Evolutionary conservation across 64 coral and sea anemone genomes (phyloP).

Genomic region (Dendronephthya gigantea): DNA sequence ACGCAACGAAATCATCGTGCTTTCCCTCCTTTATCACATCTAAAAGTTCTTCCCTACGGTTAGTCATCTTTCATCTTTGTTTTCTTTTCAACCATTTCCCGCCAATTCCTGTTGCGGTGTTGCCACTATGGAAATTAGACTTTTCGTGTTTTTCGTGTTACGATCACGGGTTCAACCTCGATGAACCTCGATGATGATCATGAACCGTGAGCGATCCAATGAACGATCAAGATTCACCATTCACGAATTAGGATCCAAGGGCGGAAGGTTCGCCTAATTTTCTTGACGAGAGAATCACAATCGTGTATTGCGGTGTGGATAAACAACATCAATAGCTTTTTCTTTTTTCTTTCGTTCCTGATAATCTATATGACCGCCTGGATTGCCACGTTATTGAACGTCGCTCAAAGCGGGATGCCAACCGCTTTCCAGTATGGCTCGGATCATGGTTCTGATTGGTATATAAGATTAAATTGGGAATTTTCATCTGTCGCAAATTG

Average conservation of each 20-base stretch:
- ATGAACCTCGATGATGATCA: no score
- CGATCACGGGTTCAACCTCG: neutral
- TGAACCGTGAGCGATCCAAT: no score
- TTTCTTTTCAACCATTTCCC: neutral
- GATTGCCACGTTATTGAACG: constrained; percentile 6
- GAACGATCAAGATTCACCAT: no score
- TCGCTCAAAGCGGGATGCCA: neutral
- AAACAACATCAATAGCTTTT: neutral
- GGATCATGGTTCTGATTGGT: no score
- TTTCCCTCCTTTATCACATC: neutral
- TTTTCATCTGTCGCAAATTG: no score
- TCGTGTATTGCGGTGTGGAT: constrained; percentile 6
- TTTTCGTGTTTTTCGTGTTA: neutral
- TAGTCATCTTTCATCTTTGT: neutral
- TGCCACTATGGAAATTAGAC: neutral
- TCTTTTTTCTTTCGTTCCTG: neutral
- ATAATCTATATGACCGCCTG: neutral
- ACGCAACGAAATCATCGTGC: neutral
- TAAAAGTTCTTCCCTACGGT: neutral
- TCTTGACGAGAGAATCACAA: no score
- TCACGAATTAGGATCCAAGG: no score
- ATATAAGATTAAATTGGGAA: no score
- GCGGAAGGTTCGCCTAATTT: no score
- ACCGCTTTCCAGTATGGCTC: no score
- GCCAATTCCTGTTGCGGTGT: neutral